These are phyloP conservation scores for Dryobota labecula DNA, from an alignment of 2,888 invertebrate species.

Conservation along the genomic window DNA sequence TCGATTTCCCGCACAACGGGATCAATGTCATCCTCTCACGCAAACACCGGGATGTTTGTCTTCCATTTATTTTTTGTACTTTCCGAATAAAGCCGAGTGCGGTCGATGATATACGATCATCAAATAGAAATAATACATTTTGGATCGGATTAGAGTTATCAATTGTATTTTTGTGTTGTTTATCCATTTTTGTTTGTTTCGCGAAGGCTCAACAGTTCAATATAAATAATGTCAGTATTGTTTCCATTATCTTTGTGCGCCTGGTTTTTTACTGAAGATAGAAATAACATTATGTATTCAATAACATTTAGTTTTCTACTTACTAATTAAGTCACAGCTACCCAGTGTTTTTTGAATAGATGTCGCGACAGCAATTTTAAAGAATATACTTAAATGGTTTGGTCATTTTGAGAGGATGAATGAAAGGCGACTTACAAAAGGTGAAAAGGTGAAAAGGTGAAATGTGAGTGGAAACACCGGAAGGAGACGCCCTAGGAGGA, in stretches of 20 bases:
- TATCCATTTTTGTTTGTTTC: conserved; percentile 26
- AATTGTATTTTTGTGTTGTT: conserved; percentile 35
- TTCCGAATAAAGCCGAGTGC: conserved; percentile 24
- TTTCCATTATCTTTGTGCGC: not conserved
- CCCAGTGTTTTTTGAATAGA: too few species aligned
- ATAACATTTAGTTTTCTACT: not conserved
- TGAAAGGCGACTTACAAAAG: too few species aligned
- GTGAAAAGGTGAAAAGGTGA: too few species aligned
- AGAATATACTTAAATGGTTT: too few species aligned
- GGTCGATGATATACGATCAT: conserved; percentile 37
- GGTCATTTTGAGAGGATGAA: too few species aligned
- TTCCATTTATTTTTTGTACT: conserved; percentile 60
- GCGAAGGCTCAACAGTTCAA: not conserved
- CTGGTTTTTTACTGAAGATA: not conserved
- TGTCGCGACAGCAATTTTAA: too few species aligned
- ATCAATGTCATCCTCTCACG: conserved; percentile 56
- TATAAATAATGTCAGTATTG: conserved; percentile 2
- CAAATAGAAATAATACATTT: conserved; percentile 39
- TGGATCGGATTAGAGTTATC: conserved; percentile 38
- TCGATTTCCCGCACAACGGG: conserved; percentile 59
- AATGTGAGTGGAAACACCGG: too few species aligned
- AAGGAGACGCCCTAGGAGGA: too few species aligned
- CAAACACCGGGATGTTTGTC: conserved; percentile 59
- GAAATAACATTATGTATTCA: not conserved
- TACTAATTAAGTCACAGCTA: too few species aligned